phyloP scores from a whole-genome alignment of 2,888 invertebrate species.

The Acanthoscelides obtectus region DNA sequence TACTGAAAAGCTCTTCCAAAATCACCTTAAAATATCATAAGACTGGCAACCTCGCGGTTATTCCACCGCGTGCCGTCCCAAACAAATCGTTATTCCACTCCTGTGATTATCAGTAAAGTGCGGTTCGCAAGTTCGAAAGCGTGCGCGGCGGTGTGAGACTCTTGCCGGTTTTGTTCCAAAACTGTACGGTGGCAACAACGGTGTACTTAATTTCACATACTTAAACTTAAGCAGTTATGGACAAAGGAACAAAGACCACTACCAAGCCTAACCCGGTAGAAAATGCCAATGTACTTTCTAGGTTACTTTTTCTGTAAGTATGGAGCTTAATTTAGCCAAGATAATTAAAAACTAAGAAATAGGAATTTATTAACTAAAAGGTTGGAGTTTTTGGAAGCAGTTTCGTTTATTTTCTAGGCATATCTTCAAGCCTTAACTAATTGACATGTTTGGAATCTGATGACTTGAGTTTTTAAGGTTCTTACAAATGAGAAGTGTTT shows the following conservation, averaged over 20 bases:
- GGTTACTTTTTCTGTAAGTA: conserved; percentile 32
- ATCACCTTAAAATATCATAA: not conserved
- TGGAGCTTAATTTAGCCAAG: not conserved
- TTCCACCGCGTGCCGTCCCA: not conserved
- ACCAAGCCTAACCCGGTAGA: conserved; percentile 28
- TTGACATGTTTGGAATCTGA: too few relatives aligned
- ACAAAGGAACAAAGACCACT: conserved; percentile 21
- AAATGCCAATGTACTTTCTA: conserved; percentile 27
- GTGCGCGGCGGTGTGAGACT: not conserved
- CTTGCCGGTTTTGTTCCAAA: not conserved
- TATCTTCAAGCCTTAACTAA: too few relatives aligned
- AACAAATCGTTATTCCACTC: not conserved
- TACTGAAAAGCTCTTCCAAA: not conserved
- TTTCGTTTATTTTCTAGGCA: too few relatives aligned
- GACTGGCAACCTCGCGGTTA: not conserved
- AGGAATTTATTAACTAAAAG: too few relatives aligned
- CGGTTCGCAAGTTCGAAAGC: not conserved
- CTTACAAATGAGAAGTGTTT: too few relatives aligned
- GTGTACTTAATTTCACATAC: conserved; percentile 21
- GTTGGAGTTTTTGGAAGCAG: too few relatives aligned
- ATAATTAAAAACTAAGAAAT: too few relatives aligned
- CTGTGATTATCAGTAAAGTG: not conserved
- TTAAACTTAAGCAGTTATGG: conserved; percentile 18
- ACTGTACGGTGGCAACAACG: not conserved
- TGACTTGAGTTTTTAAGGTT: too few relatives aligned